Conservation (phyloP, 1,140 invertebrate genomes). For the Leptinotarsa lineolata region DNA sequence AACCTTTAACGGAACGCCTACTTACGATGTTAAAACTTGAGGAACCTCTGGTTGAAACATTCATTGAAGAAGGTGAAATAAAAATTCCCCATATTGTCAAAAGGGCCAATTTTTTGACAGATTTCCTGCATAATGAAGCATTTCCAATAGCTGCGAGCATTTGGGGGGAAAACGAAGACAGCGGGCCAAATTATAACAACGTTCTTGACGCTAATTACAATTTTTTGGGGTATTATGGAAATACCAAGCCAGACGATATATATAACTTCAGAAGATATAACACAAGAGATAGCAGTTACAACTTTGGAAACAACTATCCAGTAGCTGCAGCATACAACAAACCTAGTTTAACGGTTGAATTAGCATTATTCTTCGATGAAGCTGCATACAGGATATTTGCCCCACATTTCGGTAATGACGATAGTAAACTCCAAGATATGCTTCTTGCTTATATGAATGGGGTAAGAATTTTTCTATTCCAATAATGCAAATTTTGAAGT, state of each 20-base stretch:
- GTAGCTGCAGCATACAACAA: conserved; percentile 21
- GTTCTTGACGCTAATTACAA: neutral
- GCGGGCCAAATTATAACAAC: neutral
- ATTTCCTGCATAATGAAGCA: conserved; percentile 44
- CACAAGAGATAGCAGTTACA: neutral
- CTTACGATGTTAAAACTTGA: conserved; percentile 46
- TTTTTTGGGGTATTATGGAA: neutral
- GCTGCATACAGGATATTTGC: conserved; percentile 71
- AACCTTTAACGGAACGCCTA: conserved; percentile 59
- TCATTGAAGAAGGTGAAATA: conserved; percentile 39
- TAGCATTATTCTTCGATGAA: conserved; percentile 76
- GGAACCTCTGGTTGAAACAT: conserved; percentile 44
- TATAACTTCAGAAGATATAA: too few species aligned
- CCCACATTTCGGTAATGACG: conserved; percentile 69
- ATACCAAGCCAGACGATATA: too few species aligned
- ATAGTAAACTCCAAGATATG: conserved; percentile 69
- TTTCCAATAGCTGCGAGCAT: conserved; percentile 46
- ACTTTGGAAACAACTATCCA: conserved; percentile 19
- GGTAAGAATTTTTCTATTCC: conserved; percentile 54
- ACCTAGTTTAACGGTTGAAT: conserved; percentile 60
- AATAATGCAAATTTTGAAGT: too few species aligned
- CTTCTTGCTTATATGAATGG: conserved; percentile 76
- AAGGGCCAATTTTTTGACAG: conserved; percentile 54
- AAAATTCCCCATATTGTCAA: conserved; percentile 62
- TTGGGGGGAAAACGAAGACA: conserved; percentile 23